Percentiles rank a stretch among this genome's conserved stretches.
phyloP scores from a whole-genome alignment of 2,113 vertebrate species.

The Spermophilus dauricus region DNA sequence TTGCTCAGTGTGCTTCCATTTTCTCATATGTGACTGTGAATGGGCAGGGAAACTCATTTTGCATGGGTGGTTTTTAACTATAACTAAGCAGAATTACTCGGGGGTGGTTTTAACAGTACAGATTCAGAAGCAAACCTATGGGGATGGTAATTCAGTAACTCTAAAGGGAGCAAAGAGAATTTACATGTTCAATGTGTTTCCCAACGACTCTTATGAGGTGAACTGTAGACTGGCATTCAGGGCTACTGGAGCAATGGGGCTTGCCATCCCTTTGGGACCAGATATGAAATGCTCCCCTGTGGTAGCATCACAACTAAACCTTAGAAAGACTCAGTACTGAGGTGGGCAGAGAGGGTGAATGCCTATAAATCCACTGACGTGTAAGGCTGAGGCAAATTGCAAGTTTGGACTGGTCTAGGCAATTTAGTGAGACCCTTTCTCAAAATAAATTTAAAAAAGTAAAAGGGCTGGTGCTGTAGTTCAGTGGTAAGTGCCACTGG shows the following conservation, averaged over 20 bases:
- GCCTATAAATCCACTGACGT: too few relatives aligned
- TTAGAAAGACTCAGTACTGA: background rate
- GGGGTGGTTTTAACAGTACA: background rate
- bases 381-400: too few relatives aligned
- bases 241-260: background rate
- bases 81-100: background rate
- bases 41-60: background rate
- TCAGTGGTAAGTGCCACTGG: too few relatives aligned
- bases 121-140: background rate
- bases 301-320: accelerated
- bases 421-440: too few relatives aligned
- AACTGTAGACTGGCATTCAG: background rate
- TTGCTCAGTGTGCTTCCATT: background rate
- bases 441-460: too few relatives aligned
- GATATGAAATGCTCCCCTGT: background rate
- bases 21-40: background rate
- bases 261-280: background rate
- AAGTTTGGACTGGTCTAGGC: too few relatives aligned
- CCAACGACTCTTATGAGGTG: background rate
- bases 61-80: background rate
- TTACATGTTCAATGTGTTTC: background rate
- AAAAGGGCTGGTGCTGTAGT: too few relatives aligned
- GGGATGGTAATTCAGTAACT: background rate
- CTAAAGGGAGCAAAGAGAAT: background rate
- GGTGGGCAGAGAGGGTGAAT: too few relatives aligned